Conservation (phyloP, 2,797 vertebrate species). For the Malurus splendens region DNA sequence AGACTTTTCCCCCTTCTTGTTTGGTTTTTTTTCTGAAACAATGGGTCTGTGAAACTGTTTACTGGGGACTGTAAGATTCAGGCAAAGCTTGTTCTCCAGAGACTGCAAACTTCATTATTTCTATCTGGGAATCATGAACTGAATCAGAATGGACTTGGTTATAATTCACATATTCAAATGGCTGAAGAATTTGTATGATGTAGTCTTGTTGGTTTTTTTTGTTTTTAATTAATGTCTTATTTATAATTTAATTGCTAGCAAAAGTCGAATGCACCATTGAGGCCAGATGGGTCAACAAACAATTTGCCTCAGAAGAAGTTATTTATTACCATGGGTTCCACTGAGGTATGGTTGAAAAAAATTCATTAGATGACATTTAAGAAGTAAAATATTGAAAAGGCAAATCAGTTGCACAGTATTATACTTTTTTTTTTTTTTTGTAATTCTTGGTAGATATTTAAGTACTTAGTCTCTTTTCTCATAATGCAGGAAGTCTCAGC, state of each 20-base stretch:
- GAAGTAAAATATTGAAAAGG: background rate
- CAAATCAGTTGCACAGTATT: background rate
- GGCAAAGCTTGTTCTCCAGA: background rate
- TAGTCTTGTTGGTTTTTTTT: background rate
- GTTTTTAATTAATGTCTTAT: background rate
- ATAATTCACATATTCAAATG: background rate
- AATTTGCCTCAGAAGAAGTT: slow-evolving; percentile 70
- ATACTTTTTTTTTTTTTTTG: background rate
- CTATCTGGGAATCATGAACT: background rate
- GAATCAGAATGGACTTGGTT: background rate
- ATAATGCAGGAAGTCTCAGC: background rate
- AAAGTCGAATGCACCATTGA: background rate
- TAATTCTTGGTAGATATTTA: background rate
- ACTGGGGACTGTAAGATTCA: background rate
- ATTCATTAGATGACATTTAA: background rate
- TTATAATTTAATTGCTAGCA: slow-evolving; percentile 50
- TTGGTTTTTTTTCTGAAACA: background rate
- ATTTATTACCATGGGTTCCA: slow-evolving; percentile 74
- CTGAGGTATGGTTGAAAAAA: slow-evolving; percentile 70
- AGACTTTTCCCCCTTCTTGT: background rate
- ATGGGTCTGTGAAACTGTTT: background rate
- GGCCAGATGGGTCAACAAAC: slow-evolving; percentile 26
- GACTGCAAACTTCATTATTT: background rate
- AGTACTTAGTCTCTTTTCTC: background rate
- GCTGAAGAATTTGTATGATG: background rate